Percentiles rank a stretch among this genome's conserved stretches.
phyloP scores from a whole-genome alignment of 2,797 vertebrate genomes.

The Acropternis orthonyx region DNA sequence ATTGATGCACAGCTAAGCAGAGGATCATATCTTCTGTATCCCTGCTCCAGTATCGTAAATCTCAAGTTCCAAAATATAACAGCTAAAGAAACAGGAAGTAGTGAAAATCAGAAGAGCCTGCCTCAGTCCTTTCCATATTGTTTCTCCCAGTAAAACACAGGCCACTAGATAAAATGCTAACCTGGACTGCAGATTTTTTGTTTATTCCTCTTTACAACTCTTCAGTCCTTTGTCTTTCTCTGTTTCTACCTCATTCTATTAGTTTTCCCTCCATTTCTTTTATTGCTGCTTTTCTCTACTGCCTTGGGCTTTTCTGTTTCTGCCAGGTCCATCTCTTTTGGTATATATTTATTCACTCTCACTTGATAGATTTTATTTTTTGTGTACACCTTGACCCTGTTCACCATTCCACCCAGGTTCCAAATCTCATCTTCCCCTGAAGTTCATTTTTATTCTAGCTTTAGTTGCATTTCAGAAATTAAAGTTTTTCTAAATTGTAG shows the following conservation, averaged over 20 bases:
- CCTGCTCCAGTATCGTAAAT: background rate
- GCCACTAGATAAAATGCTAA: background rate
- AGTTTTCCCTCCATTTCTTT: background rate
- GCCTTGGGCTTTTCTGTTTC: background rate
- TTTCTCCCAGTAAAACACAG: background rate
- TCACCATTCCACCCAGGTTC: background rate
- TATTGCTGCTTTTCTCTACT: background rate
- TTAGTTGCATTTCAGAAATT: background rate
- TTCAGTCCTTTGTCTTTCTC: background rate
- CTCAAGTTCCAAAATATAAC: background rate
- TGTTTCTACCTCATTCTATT: background rate
- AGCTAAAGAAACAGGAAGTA: background rate
- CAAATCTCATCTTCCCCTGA: background rate
- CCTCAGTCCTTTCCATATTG: background rate
- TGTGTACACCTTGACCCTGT: background rate
- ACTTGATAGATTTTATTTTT: background rate
- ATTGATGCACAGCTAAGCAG: background rate
- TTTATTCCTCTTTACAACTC: background rate
- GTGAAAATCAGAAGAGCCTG: background rate
- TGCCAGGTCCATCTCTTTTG: background rate
- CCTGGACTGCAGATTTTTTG: background rate
- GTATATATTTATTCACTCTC: background rate
- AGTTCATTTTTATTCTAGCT: background rate
- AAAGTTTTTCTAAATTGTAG: background rate
- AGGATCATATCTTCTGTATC: background rate